phyloP scores from a whole-genome alignment of 2,113 vertebrate species.

The Genyomyrus donnyi region DNA sequence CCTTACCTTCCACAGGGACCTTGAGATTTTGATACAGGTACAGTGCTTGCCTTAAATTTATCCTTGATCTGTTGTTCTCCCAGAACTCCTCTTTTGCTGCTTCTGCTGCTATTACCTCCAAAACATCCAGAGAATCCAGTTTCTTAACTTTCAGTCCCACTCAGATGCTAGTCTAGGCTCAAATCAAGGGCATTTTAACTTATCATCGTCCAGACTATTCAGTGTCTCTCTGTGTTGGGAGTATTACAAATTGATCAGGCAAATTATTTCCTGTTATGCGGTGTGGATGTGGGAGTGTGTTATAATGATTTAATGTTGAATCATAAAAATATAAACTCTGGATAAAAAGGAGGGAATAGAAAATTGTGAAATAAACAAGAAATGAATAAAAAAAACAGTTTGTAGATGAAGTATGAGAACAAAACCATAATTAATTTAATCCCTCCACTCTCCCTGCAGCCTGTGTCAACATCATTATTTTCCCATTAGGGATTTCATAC shows the following conservation, averaged over 20 bases:
- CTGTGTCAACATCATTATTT: constrained; percentile 20
- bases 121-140: background rate
- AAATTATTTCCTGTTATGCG: background rate
- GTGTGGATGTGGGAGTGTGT: background rate
- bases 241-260: background rate
- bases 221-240: background rate
- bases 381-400: background rate
- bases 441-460: background rate
- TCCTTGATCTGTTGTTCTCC: background rate
- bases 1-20: background rate
- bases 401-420: background rate
- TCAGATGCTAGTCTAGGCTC: background rate
- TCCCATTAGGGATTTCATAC: constrained; percentile 13
- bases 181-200: background rate
- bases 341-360: background rate
- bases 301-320: background rate
- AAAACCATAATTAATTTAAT: constrained; percentile 15
- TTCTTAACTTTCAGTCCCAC: background rate
- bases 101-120: background rate
- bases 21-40: background rate
- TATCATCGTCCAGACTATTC: background rate
- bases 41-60: background rate
- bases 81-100: background rate
- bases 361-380: background rate
- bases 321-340: background rate